Evolutionary conservation across 2,113 vertebrate genomes (phyloP), one percentile per base, ranked within the genome.

Genomic region (Haemorhous mexicanus): DNA sequence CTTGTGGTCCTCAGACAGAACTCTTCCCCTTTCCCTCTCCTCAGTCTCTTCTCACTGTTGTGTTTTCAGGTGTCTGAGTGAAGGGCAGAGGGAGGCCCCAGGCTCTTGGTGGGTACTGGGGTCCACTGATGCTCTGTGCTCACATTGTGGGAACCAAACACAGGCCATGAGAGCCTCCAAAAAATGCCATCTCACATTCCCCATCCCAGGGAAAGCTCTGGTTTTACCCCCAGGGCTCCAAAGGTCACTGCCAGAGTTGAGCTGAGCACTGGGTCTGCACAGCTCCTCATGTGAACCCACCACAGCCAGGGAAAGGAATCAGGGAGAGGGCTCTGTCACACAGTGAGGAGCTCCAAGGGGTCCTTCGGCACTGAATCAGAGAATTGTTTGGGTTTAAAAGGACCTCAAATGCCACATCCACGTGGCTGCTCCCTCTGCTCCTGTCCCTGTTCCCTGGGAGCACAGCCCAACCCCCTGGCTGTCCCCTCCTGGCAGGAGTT

Each of bases 121-220:
- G 7, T 22, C 8, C 30, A 23, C 7, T 84, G 67, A 13, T 16
- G 21, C 28, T 6, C 24, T 73, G 32, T 20, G 55, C 15, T 21
- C 32, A 27, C 44, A 26, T 0, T 0, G 13, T 56, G 30, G 35
- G 27, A 33, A 15, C 4, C 2, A 50, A 24, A 27, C 23, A 26
- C 18, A 33, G 37, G 9, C 16, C n/a, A 13, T 3, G 15, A 50
- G 39, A 35, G 23, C 16, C 53, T 84, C 44, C 69, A 37, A 7
- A 30, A 56, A 87, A 92, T 6, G 32, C 39, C 43, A 43, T 4
- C 16, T 53, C 32, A 19, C 1, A 6, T 14, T 35, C 4, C 26
- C 37, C 52, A 66, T 11, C 3, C 16, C 22, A 39, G 30, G 15
- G 16, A 70, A 27, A 79, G 19, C 21, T 22, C 23, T 52, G 46